phyloP scores from a whole-genome alignment of 2,113 vertebrate genomes.

The Lepisosteus osseus region DNA sequence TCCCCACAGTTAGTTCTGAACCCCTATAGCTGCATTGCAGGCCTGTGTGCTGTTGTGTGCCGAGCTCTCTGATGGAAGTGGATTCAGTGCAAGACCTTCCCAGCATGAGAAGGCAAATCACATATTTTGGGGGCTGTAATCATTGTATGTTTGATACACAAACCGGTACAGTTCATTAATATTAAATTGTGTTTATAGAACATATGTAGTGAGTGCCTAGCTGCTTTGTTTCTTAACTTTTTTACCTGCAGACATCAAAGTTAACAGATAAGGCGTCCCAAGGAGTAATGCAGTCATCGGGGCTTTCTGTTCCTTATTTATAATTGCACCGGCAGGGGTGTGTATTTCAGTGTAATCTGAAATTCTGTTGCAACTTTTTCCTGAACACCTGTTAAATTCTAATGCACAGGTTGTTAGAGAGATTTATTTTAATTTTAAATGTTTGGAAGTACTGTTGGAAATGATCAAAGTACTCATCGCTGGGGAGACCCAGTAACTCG shows the following conservation, averaged over 20 bases:
- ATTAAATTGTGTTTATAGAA: slow-evolving; percentile 66
- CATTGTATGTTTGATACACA: slow-evolving; percentile 25
- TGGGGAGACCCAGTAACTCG: slow-evolving; percentile 37
- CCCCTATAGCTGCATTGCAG: slow-evolving; percentile 40
- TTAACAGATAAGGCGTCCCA: slow-evolving; percentile 59
- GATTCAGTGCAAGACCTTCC: not conserved
- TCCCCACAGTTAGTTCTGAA: slow-evolving; percentile 61
- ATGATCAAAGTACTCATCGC: slow-evolving; percentile 61
- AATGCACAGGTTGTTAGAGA: slow-evolving; percentile 57
- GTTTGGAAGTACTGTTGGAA: slow-evolving; percentile 58
- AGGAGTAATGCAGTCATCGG: slow-evolving; percentile 58
- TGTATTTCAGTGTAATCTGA: slow-evolving; percentile 52
- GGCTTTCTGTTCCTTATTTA: slow-evolving; percentile 53
- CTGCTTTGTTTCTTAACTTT: slow-evolving; percentile 64
- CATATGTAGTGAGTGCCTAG: slow-evolving; percentile 52
- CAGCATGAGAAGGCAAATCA: slow-evolving; percentile 22
- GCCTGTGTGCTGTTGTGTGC: slow-evolving; percentile 17
- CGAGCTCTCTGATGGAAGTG: not conserved
- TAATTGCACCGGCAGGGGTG: slow-evolving; percentile 58
- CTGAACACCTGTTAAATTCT: slow-evolving; percentile 67
- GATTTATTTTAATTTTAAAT: slow-evolving; percentile 69
- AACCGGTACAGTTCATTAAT: slow-evolving; percentile 48
- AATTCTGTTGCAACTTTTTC: slow-evolving; percentile 66
- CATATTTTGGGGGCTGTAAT: slow-evolving; percentile 31
- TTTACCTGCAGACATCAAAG: slow-evolving; percentile 65